These are phyloP conservation scores for Spilarctia lutea DNA, from an alignment of 2,888 invertebrate species.

Conservation along the genomic window DNA sequence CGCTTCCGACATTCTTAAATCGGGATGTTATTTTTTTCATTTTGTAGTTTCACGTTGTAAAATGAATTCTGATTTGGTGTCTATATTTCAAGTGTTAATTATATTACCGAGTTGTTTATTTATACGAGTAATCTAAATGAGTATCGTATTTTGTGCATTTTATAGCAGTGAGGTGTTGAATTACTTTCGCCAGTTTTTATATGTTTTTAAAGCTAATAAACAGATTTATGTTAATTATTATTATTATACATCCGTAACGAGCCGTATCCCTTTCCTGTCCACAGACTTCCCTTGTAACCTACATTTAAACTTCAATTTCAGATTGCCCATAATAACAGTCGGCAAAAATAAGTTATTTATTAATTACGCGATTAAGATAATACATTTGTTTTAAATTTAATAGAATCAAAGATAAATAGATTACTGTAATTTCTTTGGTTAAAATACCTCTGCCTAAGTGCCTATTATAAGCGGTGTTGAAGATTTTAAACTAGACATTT, in stretches of 20 bases:
- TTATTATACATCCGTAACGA: not conserved
- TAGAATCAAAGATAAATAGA: too few relatives aligned
- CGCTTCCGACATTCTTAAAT: slow-evolving; percentile 35
- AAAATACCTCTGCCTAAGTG: too few relatives aligned
- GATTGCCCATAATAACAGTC: too few relatives aligned
- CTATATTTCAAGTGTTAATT: not conserved
- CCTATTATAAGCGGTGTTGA: not conserved
- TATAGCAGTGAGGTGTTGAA: not conserved
- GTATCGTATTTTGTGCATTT: not conserved
- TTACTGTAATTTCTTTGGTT: too few relatives aligned
- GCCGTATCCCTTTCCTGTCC: not conserved
- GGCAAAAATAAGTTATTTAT: too few relatives aligned
- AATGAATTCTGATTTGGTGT: not conserved
- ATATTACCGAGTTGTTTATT: not conserved
- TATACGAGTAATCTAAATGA: not conserved
- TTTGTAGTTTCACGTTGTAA: not conserved
- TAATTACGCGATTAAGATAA: too few relatives aligned
- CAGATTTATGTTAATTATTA: not conserved
- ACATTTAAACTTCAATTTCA: too few relatives aligned
- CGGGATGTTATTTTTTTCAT: slow-evolving; percentile 16
- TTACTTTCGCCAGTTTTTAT: not conserved
- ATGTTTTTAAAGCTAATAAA: not conserved
- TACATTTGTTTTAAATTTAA: too few relatives aligned
- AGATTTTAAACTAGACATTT: not conserved
- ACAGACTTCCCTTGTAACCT: not conserved